phyloP scores from a whole-genome alignment of 2,113 vertebrate species.

The Sciurus niger region DNA sequence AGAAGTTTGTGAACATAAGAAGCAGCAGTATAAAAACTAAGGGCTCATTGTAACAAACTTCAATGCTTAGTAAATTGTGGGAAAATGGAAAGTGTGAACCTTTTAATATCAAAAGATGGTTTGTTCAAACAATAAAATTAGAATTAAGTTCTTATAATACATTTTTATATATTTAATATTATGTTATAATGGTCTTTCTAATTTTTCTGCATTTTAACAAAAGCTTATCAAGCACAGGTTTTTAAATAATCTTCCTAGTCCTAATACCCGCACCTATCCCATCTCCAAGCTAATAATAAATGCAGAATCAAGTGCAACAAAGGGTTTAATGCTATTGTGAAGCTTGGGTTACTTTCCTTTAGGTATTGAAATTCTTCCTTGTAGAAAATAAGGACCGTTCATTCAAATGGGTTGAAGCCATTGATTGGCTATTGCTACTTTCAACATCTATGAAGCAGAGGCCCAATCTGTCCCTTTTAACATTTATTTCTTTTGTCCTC shows the following conservation, averaged over 20 bases:
- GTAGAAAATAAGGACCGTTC: slow-evolving; percentile 6
- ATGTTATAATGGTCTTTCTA: slow-evolving; percentile 31
- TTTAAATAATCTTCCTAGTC: neutral
- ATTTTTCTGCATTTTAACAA: neutral
- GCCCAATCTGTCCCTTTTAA: neutral
- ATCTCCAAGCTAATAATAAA: neutral
- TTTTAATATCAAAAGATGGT: neutral
- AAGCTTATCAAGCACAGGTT: neutral
- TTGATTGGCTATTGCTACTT: neutral
- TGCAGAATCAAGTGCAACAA: neutral
- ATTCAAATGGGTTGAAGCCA: neutral
- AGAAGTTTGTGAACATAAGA: neutral
- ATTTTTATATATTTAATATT: slow-evolving; percentile 1
- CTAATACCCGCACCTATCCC: neutral
- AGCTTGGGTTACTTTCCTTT: slow-evolving; percentile 60
- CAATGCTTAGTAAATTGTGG: neutral
- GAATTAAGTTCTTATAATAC: neutral
- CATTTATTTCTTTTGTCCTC: slow-evolving; percentile 52
- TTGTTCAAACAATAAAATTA: slow-evolving; percentile 17
- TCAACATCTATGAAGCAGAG: neutral
- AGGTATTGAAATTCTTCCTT: slow-evolving; percentile 67
- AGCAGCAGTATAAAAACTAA: neutral
- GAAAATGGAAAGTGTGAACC: neutral
- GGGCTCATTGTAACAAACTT: neutral
- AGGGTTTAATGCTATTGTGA: neutral